These are phyloP conservation scores for Poeciliopsis retropinna DNA, from an alignment of 2,113 vertebrate species.

Conservation along the genomic window DNA sequence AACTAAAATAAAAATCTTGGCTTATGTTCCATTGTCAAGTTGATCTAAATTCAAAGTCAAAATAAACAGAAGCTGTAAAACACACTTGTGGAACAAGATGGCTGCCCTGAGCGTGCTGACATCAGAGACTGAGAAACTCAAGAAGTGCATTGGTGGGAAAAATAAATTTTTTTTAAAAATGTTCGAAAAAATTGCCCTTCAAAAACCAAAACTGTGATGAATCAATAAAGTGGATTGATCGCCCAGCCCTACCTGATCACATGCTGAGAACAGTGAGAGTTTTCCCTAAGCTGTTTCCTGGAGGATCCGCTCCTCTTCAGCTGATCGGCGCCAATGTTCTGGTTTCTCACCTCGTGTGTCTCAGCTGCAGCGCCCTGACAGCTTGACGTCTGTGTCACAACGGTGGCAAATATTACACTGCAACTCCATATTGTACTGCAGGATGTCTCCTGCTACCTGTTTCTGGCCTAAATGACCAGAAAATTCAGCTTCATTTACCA, in stretches of 20 bases:
- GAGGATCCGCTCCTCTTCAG: constrained; percentile 29
- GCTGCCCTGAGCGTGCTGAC: too few relatives aligned
- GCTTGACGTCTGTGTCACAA: constrained; percentile 33
- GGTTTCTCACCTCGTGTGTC: constrained; percentile 31
- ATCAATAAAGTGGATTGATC: too few relatives aligned
- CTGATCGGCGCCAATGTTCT: not conserved
- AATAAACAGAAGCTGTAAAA: too few relatives aligned
- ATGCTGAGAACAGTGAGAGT: constrained; percentile 15
- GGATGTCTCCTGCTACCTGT: constrained; percentile 1
- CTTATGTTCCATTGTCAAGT: too few relatives aligned
- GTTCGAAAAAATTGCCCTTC: too few relatives aligned
- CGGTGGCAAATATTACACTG: constrained; percentile 59
- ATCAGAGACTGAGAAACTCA: too few relatives aligned
- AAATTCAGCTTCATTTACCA: not conserved
- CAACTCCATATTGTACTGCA: constrained; percentile 55
- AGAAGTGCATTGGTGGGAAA: too few relatives aligned
- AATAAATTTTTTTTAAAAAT: too few relatives aligned
- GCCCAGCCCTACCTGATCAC: not conserved
- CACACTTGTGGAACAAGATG: too few relatives aligned
- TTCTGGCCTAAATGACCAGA: constrained; percentile 9
- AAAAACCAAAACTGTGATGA: too few relatives aligned
- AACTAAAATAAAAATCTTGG: too few relatives aligned
- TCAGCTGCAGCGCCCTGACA: constrained; percentile 37
- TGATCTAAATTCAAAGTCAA: too few relatives aligned
- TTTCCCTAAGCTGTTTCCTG: constrained; percentile 46